A percentile compares a stretch with the other conserved stretches of the same genome.
phyloP scores from a whole-genome alignment of 2,888 invertebrate genomes.

The Diarsia mendica region DNA sequence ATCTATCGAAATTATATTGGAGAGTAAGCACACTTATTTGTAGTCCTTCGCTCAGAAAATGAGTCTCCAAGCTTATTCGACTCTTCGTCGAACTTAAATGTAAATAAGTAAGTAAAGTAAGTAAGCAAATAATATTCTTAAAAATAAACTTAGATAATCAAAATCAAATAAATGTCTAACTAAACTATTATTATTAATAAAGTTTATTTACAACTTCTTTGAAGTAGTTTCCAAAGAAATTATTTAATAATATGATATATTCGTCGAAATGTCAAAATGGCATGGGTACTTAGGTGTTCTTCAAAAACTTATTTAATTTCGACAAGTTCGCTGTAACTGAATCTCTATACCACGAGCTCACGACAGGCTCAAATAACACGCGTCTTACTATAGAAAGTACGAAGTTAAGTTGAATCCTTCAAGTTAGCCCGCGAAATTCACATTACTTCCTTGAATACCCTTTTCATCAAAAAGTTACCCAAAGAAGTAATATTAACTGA shows the following conservation, averaged over 20 bases:
- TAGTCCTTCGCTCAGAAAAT: background rate
- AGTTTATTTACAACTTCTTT: constrained; percentile 30
- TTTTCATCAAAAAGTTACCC: no score
- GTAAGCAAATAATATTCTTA: background rate
- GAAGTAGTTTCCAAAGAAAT: constrained; percentile 29
- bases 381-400: background rate
- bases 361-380: background rate
- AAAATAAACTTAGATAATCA: constrained; percentile 7
- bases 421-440: no score
- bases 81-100: background rate
- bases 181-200: constrained; percentile 45
- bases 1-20: no score
- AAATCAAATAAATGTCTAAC: constrained; percentile 19
- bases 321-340: constrained; percentile 32
- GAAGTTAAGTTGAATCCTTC: background rate
- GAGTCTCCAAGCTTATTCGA: background rate
- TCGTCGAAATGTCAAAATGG: constrained; percentile 2
- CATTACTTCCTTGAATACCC: no score
- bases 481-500: no score
- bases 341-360: background rate
- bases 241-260: constrained; percentile 21
- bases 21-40: no score
- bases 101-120: background rate
- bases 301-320: constrained; percentile 54
- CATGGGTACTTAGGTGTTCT: constrained; percentile 11